Evolutionary conservation across 1,140 invertebrate species (phyloP).

Genomic region (Drosophila pandora): DNA sequence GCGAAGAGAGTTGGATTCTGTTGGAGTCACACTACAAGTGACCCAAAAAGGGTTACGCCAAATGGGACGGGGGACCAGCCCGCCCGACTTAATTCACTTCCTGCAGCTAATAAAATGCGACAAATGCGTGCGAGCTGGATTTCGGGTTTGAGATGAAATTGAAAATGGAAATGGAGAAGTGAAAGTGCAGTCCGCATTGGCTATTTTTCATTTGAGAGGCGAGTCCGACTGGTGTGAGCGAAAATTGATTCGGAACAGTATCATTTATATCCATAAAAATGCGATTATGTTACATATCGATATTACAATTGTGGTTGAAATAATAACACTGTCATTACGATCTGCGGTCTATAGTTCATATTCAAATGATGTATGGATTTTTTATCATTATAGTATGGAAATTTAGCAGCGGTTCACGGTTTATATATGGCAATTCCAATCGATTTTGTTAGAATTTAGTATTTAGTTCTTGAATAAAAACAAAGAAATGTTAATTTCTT

Average conservation of each 20-base stretch:
- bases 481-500: neutral
- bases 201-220: constrained; percentile 39
- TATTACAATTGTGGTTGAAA: constrained; percentile 20
- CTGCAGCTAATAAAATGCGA: constrained; percentile 60
- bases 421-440: neutral
- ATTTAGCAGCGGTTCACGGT: neutral
- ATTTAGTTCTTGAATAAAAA: too few species aligned
- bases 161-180: constrained; percentile 65
- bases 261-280: constrained; percentile 49
- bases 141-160: constrained; percentile 24
- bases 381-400: neutral
- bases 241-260: constrained; percentile 40
- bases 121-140: constrained; percentile 62
- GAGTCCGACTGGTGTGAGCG: neutral
- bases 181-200: constrained; percentile 59
- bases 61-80: constrained; percentile 11
- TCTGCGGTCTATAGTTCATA: constrained; percentile 14
- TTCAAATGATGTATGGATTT: neutral
- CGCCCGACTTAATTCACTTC: constrained; percentile 49
- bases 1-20: constrained; percentile 16
- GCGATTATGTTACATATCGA: constrained; percentile 38
- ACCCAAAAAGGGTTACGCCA: constrained; percentile 32
- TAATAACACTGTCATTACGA: constrained; percentile 14
- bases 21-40: constrained; percentile 16
- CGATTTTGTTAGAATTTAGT: neutral